Evolutionary conservation across 2,797 vertebrate genomes (phyloP).

Genomic region (Halcyon smyrnensis): DNA sequence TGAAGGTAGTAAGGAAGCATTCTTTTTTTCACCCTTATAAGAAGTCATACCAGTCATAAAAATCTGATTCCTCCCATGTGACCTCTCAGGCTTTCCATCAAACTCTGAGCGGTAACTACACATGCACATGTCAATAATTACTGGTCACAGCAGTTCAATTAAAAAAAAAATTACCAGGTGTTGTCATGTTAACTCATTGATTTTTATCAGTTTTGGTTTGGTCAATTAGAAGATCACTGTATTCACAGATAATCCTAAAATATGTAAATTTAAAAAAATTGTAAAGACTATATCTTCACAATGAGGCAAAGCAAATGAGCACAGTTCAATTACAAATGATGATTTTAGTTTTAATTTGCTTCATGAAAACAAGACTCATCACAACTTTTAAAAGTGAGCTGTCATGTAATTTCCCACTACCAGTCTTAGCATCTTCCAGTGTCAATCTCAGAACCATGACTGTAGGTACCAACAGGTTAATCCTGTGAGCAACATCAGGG

Average conservation of each 20-base stretch:
- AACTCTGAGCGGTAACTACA: background rate
- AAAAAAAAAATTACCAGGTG: background rate
- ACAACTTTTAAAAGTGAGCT: background rate
- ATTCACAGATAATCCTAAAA: background rate
- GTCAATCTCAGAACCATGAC: background rate
- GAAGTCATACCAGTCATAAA: background rate
- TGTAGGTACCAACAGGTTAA: conserved; percentile 31
- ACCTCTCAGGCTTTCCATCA: background rate
- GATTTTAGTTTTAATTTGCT: background rate
- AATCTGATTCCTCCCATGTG: background rate
- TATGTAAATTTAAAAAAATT: background rate
- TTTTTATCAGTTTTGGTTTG: background rate
- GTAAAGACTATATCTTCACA: background rate
- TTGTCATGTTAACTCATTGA: background rate
- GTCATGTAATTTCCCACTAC: background rate
- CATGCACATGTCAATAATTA: background rate
- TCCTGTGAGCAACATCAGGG: background rate
- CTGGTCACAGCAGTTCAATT: background rate
- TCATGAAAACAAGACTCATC: background rate
- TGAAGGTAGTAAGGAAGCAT: background rate
- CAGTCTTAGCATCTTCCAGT: background rate
- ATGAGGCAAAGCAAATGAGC: background rate
- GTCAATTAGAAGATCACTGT: background rate
- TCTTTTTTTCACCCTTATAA: background rate
- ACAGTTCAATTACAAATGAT: background rate